Evolutionary conservation across 2,888 invertebrate species (phyloP).

Genomic region (Pheosia tremula): DNA sequence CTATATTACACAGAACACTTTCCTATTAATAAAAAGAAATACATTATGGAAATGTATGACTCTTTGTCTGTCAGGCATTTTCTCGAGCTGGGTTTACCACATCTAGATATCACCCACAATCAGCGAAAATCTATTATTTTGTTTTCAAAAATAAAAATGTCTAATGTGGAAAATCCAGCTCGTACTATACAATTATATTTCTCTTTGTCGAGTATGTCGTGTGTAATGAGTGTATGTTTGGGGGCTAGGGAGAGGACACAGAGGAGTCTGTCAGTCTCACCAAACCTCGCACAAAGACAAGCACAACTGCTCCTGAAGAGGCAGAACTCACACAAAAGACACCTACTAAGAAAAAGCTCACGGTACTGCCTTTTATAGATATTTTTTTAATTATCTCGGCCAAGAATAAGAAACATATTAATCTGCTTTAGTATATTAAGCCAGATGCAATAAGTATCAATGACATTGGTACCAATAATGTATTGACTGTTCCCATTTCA

Average conservation of each 20-base stretch:
- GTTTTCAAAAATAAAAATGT: not conserved
- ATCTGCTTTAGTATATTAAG: too few relatives aligned
- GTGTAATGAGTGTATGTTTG: conserved; percentile 48
- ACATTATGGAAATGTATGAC: conserved; percentile 16
- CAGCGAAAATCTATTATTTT: too few relatives aligned
- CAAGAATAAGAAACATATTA: not conserved
- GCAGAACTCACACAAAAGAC: conserved; percentile 81
- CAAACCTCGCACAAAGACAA: conserved; percentile 78
- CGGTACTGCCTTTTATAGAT: conserved; percentile 61
- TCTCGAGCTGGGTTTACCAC: conserved; percentile 20
- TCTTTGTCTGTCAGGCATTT: conserved; percentile 2
- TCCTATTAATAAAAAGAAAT: conserved; percentile 23
- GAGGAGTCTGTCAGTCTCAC: conserved; percentile 79
- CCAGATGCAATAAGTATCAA: too few relatives aligned
- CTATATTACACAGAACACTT: conserved; percentile 25
- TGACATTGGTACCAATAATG: too few relatives aligned
- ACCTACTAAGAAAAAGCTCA: conserved; percentile 78
- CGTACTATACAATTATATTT: conserved; percentile 15
- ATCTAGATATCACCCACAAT: not conserved
- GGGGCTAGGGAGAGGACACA: conserved; percentile 76
- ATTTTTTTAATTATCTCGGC: conserved; percentile 70
- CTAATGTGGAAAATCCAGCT: conserved; percentile 16
- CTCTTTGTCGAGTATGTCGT: conserved; percentile 36
- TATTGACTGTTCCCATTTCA: too few relatives aligned
- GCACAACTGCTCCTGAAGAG: conserved; percentile 80